A percentile compares a stretch with the other conserved stretches of the same genome.
Evolutionary conservation across 2,113 vertebrate species (phyloP).

Genomic region (Octodon degus): DNA sequence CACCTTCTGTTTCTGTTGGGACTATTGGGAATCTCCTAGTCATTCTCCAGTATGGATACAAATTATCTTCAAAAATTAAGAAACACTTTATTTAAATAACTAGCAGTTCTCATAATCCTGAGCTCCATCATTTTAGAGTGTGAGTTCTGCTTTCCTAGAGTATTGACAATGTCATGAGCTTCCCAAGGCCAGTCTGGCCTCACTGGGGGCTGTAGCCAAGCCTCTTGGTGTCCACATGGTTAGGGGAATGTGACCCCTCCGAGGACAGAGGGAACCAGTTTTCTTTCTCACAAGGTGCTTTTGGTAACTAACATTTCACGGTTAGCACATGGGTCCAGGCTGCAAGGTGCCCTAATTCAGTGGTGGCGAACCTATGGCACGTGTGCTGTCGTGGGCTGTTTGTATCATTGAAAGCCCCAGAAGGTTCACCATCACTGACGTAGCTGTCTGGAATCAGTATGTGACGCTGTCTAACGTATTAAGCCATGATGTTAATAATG

Average conservation of each 20-base stretch:
- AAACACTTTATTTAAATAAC: constrained; percentile 33
- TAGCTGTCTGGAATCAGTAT: not conserved
- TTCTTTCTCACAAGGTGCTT: not conserved
- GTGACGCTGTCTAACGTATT: not conserved
- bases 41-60: not conserved
- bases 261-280: not conserved
- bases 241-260: not conserved
- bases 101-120: not conserved
- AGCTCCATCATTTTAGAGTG: not conserved
- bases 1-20: not conserved
- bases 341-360: not conserved
- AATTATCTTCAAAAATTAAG: constrained; percentile 4
- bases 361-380: not conserved
- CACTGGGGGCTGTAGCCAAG: not conserved
- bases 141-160: constrained; percentile 24
- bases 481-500: not conserved
- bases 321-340: not conserved
- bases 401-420: not conserved
- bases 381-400: not conserved
- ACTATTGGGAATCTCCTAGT: not conserved
- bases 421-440: not conserved
- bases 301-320: not conserved
- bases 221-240: not conserved
- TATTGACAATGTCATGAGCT: not conserved
- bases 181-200: not conserved